Evolutionary conservation across 2,797 vertebrate genomes (phyloP).

Genomic region (Sebastes elongatus): DNA sequence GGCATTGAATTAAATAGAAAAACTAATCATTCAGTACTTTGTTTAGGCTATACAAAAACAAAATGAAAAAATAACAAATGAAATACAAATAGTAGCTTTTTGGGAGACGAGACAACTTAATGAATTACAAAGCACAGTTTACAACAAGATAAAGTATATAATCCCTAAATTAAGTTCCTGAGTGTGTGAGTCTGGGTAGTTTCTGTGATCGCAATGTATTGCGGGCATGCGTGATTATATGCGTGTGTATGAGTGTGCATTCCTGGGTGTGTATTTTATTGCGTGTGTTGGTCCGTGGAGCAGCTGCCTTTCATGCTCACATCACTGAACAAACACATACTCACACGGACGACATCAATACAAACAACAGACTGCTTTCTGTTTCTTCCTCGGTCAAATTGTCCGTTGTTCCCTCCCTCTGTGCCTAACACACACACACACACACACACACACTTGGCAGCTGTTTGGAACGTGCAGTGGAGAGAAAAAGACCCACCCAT

Average conservation of each 20-base stretch:
- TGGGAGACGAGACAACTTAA: background rate
- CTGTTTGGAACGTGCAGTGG: constrained; percentile 57
- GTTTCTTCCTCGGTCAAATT: constrained; percentile 26
- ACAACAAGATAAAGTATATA: background rate
- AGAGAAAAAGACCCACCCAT: constrained; percentile 64
- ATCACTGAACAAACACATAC: constrained; percentile 62
- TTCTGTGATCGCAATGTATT: background rate
- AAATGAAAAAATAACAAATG: too few relatives aligned
- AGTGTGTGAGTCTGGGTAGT: background rate
- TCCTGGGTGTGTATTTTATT: constrained; percentile 46
- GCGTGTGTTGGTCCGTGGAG: constrained; percentile 40
- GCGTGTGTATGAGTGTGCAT: background rate
- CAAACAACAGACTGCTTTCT: constrained; percentile 43
- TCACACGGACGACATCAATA: constrained; percentile 52
- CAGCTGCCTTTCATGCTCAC: constrained; percentile 60
- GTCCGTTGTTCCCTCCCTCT: background rate
- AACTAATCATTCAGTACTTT: too few relatives aligned
- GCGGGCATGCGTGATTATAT: background rate
- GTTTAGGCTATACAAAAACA: too few relatives aligned
- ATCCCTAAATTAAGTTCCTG: background rate
- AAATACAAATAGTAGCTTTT: background rate
- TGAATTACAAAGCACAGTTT: background rate
- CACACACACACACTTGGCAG: constrained; percentile 35
- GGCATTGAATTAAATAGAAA: too few relatives aligned
- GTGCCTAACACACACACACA: constrained; percentile 9